Evolutionary conservation across 2,888 invertebrate genomes (phyloP).

Genomic region (Hypomecis atomaria): DNA sequence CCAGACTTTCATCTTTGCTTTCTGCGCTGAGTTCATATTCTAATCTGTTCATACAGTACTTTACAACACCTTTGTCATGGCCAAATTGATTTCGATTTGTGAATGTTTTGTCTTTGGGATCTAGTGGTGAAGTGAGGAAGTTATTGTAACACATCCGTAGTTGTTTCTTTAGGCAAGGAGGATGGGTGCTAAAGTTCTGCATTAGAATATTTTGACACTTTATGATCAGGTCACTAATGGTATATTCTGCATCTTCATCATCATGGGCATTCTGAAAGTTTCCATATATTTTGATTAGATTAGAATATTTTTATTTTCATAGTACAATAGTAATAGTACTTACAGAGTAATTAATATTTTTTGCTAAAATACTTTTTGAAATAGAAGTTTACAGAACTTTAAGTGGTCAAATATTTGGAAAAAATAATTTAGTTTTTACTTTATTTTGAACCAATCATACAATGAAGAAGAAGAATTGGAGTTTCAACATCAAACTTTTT

Average conservation of each 20-base stretch:
- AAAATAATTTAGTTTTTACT: too few relatives aligned
- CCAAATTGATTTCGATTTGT: conserved; percentile 66
- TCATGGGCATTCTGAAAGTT: conserved; percentile 77
- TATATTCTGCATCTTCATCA: conserved; percentile 59
- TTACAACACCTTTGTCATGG: conserved; percentile 66
- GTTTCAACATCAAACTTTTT: too few relatives aligned
- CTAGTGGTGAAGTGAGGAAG: conserved; percentile 69
- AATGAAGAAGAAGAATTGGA: too few relatives aligned
- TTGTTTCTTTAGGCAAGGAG: conserved; percentile 64
- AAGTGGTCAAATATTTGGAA: too few relatives aligned
- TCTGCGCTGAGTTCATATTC: conserved; percentile 67
- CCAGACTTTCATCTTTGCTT: conserved; percentile 64
- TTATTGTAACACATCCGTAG: conserved; percentile 66
- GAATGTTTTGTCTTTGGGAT: conserved; percentile 63
- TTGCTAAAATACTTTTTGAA: too few relatives aligned
- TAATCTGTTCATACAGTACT: conserved; percentile 72
- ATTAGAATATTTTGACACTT: conserved; percentile 69
- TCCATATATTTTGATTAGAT: too few relatives aligned
- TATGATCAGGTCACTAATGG: conserved; percentile 59
- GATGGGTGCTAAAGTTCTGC: conserved; percentile 68
- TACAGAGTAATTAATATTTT: too few relatives aligned
- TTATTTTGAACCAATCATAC: too few relatives aligned
- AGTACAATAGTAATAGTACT: too few relatives aligned
- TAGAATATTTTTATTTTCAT: too few relatives aligned
- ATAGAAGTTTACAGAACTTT: too few relatives aligned